phyloP scores from a whole-genome alignment of 2,797 vertebrate genomes.

The Cyprinella venusta region DNA sequence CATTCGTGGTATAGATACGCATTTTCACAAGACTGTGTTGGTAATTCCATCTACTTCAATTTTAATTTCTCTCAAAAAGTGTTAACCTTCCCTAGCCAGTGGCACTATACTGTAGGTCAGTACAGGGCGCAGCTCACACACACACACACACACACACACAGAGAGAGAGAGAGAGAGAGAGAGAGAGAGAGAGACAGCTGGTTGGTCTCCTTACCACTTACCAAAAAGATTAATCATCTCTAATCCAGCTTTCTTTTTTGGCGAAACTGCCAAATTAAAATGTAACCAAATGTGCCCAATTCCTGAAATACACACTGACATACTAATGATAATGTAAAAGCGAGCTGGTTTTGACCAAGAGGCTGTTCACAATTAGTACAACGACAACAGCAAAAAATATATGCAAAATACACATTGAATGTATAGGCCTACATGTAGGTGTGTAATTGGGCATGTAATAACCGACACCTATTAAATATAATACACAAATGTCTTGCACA shows the following conservation, averaged over 20 bases:
- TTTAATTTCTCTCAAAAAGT: neutral
- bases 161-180: too few relatives aligned
- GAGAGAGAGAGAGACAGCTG: neutral
- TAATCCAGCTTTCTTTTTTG: neutral
- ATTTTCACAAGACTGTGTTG: too few relatives aligned
- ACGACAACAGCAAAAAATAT: neutral
- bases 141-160: neutral
- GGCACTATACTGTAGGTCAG: neutral
- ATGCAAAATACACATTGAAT: neutral
- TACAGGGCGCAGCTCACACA: neutral
- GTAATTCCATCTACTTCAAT: neutral
- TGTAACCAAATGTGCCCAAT: neutral
- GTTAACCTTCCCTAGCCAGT: neutral
- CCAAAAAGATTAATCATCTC: neutral
- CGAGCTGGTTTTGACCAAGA: neutral
- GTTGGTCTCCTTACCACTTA: neutral
- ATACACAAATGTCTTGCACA: neutral
- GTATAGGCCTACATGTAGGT: neutral
- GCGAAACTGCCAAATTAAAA: constrained; percentile 9
- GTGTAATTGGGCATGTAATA: neutral
- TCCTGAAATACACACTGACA: constrained; percentile 38
- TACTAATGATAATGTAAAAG: constrained; percentile 15
- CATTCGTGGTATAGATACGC: too few relatives aligned
- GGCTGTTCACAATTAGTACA: neutral
- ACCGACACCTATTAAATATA: neutral